Evolutionary conservation across 1,140 invertebrate species (phyloP).

Genomic region (Harpegnathos saltator): DNA sequence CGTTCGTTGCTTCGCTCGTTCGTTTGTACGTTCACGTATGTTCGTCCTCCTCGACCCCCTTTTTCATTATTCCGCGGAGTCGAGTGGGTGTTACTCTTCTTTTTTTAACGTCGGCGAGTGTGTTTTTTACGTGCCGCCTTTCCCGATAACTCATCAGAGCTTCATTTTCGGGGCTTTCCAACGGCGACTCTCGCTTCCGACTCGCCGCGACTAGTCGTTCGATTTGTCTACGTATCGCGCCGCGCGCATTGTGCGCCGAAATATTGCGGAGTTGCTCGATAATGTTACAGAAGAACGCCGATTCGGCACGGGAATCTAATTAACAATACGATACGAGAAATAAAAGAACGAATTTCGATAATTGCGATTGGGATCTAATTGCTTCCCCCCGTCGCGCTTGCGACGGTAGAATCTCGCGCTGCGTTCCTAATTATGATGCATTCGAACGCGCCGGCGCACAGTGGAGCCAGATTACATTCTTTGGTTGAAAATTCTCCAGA

Average conservation of each 20-base stretch:
- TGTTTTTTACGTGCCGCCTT: constrained; percentile 19
- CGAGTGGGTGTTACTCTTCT: constrained; percentile 1
- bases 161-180: constrained; percentile 40
- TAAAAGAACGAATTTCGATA: not conserved
- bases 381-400: not conserved
- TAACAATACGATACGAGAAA: not conserved
- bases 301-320: not conserved
- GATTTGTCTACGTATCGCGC: not conserved
- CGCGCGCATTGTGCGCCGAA: not conserved
- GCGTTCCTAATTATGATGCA: constrained; percentile 72
- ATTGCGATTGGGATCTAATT: constrained; percentile 1
- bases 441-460: no score
- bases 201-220: not conserved
- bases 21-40: no score
- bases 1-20: not conserved
- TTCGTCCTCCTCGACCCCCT: constrained; percentile 20
- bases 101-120: not conserved
- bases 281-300: no score
- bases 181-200: constrained; percentile 4
- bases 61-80: constrained; percentile 11
- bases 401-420: not conserved
- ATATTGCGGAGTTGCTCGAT: not conserved
- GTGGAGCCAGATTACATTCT: no score
- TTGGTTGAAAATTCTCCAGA: no score
- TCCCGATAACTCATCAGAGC: constrained; percentile 36